A percentile compares a stretch with the other conserved stretches of the same genome.
phyloP scores from a whole-genome alignment of 2,113 vertebrate species.

The Aspidoscelis tigris region DNA sequence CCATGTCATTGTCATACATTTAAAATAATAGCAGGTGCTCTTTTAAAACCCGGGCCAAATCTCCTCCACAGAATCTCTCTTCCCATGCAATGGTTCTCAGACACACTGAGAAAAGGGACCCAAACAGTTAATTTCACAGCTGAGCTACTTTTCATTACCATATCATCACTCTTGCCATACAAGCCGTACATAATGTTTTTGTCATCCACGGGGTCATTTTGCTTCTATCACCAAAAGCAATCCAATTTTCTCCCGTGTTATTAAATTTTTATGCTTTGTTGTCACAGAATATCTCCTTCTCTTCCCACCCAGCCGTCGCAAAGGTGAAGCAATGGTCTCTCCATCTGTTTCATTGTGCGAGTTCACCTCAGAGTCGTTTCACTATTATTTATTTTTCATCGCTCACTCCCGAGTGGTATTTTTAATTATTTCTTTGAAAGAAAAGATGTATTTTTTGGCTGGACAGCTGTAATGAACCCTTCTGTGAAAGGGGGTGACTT shows the following conservation, averaged over 20 bases:
- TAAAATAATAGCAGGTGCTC: too few relatives aligned
- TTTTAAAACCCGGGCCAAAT: too few relatives aligned
- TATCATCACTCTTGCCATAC: background rate
- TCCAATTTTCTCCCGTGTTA: slow-evolving; percentile 32
- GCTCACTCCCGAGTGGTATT: slow-evolving; percentile 40
- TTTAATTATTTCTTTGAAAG: slow-evolving; percentile 50
- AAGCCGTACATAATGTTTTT: slow-evolving; percentile 24
- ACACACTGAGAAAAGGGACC: background rate
- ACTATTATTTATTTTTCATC: slow-evolving; percentile 42
- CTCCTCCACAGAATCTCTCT: background rate
- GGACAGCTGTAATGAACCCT: slow-evolving; percentile 11
- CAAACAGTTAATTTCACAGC: background rate
- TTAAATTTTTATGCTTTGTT: slow-evolving; percentile 38
- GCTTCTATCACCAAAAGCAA: slow-evolving; percentile 41
- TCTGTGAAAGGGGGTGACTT: slow-evolving; percentile 29
- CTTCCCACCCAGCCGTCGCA: background rate
- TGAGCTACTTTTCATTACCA: slow-evolving; percentile 1
- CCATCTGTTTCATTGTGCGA: slow-evolving; percentile 26
- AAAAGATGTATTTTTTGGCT: background rate
- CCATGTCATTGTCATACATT: too few relatives aligned
- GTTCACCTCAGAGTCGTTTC: slow-evolving; percentile 38
- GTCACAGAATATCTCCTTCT: slow-evolving; percentile 31
- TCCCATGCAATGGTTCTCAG: background rate
- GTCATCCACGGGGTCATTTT: slow-evolving; percentile 26
- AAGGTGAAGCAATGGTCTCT: background rate